phyloP scores from a whole-genome alignment of 2,888 invertebrate genomes.

The Clitarchus hookeri region DNA sequence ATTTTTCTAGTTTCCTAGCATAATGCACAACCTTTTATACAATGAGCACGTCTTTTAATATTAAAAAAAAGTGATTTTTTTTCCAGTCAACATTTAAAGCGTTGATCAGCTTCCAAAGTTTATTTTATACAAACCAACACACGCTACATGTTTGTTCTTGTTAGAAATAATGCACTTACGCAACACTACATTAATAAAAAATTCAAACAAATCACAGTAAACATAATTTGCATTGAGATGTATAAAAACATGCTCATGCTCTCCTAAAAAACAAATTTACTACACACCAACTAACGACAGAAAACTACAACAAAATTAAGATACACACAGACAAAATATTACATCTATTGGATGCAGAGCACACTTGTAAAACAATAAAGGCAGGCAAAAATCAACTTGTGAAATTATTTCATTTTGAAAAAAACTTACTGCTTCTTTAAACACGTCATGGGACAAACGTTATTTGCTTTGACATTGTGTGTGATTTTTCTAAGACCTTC shows the following conservation, averaged over 20 bases:
- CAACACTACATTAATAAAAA: not conserved
- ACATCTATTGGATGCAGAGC: not conserved
- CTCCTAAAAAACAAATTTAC: not conserved
- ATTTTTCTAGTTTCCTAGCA: too few species aligned
- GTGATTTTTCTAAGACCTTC: constrained; percentile 92
- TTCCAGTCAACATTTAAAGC: too few species aligned
- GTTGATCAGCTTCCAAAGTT: too few species aligned
- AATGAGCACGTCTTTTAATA: too few species aligned
- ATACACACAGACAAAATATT: not conserved
- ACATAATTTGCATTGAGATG: not conserved
- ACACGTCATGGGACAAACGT: constrained; percentile 98
- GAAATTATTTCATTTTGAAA: not conserved
- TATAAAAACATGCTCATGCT: not conserved
- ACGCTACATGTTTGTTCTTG: too few species aligned
- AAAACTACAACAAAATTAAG: not conserved
- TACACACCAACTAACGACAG: not conserved
- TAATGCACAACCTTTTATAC: too few species aligned
- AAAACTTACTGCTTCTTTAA: constrained; percentile 99
- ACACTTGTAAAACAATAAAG: not conserved
- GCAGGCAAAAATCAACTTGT: not conserved
- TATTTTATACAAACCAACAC: too few species aligned
- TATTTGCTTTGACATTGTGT: constrained; percentile 98
- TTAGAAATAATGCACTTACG: too few species aligned
- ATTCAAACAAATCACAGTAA: not conserved
- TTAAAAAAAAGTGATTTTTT: too few species aligned